Evolutionary conservation across 2,888 invertebrate genomes (phyloP).

Genomic region (Nasonovia ribisnigri): DNA sequence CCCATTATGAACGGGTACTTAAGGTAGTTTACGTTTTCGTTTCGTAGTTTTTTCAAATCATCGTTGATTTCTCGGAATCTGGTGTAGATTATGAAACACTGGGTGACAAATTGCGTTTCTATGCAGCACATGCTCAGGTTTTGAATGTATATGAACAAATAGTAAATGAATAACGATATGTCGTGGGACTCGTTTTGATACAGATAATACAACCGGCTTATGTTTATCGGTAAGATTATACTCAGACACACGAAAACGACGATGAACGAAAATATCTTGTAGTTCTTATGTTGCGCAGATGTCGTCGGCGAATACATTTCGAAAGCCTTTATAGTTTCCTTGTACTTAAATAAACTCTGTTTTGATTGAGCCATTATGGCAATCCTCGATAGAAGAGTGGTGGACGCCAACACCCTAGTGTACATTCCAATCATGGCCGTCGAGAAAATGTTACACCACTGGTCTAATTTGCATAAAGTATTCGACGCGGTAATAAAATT

Average conservation of each 20-base stretch:
- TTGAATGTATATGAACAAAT: constrained; percentile 62
- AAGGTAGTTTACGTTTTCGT: background rate
- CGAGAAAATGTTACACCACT: constrained; percentile 41
- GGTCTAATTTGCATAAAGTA: background rate
- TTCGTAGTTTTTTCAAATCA: constrained; percentile 12
- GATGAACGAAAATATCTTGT: background rate
- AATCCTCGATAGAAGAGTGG: constrained; percentile 11
- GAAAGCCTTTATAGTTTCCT: constrained; percentile 8
- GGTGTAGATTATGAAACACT: constrained; percentile 52
- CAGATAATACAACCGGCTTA: constrained; percentile 43
- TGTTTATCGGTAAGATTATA: constrained; percentile 61
- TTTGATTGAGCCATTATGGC: background rate
- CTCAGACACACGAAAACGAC: constrained; percentile 14
- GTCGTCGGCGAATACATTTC: constrained; percentile 31
- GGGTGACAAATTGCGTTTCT: constrained; percentile 63
- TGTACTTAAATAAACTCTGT: background rate
- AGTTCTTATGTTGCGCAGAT: background rate
- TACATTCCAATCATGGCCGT: constrained; percentile 6
- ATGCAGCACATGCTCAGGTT: constrained; percentile 63
- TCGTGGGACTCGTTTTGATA: background rate
- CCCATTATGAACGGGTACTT: constrained; percentile 44
- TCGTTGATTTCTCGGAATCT: constrained; percentile 56
- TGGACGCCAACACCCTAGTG: constrained; percentile 1
- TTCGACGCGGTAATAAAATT: constrained; percentile 27
- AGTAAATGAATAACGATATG: constrained; percentile 27